These are phyloP conservation scores for Proteles cristata DNA, from an alignment of 2,113 vertebrate species.

Conservation along the genomic window DNA sequence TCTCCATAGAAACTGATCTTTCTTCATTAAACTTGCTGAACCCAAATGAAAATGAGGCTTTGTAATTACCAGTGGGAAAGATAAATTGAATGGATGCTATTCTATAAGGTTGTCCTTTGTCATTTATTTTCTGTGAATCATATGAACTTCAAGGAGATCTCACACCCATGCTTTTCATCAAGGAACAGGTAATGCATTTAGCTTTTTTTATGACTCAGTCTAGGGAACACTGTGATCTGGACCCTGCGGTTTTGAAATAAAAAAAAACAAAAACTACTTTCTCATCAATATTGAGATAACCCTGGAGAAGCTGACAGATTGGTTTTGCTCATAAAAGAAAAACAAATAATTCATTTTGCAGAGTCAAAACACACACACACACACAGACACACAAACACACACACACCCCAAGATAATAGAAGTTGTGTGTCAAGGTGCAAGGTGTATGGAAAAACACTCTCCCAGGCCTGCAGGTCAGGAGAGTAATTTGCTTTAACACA, in stretches of 20 bases:
- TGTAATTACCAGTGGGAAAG: slow-evolving; percentile 49
- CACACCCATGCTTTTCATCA: slow-evolving; percentile 46
- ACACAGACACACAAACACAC: too few species aligned
- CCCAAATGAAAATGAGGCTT: slow-evolving; percentile 41
- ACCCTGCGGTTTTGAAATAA: slow-evolving; percentile 49
- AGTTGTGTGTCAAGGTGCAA: not conserved
- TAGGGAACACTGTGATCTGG: slow-evolving; percentile 58
- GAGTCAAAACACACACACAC: not conserved
- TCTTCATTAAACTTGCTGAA: slow-evolving; percentile 40
- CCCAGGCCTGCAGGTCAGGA: not conserved
- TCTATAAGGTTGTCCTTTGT: slow-evolving; percentile 33
- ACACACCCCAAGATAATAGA: not conserved
- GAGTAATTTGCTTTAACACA: not conserved
- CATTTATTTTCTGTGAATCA: slow-evolving; percentile 61
- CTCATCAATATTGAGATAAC: slow-evolving; percentile 16
- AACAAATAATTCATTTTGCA: slow-evolving; percentile 46
- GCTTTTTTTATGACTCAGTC: slow-evolving; percentile 53
- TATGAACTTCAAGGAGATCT: not conserved
- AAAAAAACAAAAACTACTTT: slow-evolving; percentile 37
- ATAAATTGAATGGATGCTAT: not conserved
- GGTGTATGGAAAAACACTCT: not conserved
- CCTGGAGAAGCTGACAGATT: not conserved
- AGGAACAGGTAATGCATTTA: slow-evolving; percentile 60
- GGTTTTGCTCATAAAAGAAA: slow-evolving; percentile 4
- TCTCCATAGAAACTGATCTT: not conserved